These are phyloP conservation scores for Gymnoscopelus microlampas DNA, from an alignment of 2,797 vertebrate genomes.

Conservation along the genomic window DNA sequence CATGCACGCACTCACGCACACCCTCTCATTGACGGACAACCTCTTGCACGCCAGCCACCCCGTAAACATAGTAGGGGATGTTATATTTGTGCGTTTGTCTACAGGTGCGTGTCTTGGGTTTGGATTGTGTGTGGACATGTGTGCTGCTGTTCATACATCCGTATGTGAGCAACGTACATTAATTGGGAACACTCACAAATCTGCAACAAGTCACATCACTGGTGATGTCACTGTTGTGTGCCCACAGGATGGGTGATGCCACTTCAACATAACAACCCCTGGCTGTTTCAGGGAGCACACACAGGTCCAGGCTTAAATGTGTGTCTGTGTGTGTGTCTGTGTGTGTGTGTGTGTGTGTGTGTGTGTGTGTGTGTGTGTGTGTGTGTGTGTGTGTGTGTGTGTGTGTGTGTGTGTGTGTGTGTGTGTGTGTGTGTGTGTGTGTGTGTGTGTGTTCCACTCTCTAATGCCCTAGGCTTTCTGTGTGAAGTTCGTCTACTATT, in stretches of 20 bases:
- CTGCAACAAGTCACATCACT: conserved; percentile 59
- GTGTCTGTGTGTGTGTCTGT: conserved; percentile 3
- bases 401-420: no score
- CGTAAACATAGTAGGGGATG: no score
- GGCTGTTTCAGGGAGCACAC: conserved; percentile 62
- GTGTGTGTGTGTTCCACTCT: no score
- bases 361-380: background rate
- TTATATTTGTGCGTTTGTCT: background rate
- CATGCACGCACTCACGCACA: no score
- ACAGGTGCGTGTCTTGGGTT: conserved; percentile 1
- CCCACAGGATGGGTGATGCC: conserved; percentile 62
- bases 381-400: background rate
- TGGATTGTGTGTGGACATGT: conserved; percentile 1
- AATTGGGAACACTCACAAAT: conserved; percentile 50
- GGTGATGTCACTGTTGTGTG: conserved; percentile 25
- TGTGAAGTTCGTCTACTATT: no score
- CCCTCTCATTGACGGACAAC: no score
- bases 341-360: conserved; percentile 3
- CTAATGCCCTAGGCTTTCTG: no score
- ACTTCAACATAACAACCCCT: conserved; percentile 67
- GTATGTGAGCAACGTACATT: conserved; percentile 25
- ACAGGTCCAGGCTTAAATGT: conserved; percentile 46
- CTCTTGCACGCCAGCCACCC: no score
- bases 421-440: no score
- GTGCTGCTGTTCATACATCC: background rate